Evolutionary conservation across 2,113 vertebrate genomes (phyloP).

Genomic region (Chloroceryle aenea): DNA sequence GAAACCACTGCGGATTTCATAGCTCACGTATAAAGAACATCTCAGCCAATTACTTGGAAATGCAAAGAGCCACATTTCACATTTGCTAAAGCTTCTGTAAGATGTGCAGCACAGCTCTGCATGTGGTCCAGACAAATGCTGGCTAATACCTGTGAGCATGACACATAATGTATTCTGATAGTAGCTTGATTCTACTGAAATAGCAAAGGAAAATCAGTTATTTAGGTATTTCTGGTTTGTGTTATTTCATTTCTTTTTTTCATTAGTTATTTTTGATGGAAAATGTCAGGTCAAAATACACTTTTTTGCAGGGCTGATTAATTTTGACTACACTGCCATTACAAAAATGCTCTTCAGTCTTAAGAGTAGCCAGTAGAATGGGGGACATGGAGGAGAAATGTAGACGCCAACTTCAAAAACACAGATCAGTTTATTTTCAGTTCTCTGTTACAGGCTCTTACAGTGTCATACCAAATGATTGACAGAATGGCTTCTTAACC

Average conservation of each 20-base stretch:
- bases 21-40: neutral
- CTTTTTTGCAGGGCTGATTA: neutral
- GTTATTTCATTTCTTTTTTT: neutral
- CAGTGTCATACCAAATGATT: neutral
- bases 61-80: neutral
- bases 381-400: neutral
- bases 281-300: neutral
- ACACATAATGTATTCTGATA: neutral
- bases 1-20: neutral
- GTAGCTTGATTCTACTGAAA: neutral
- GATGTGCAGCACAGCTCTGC: neutral
- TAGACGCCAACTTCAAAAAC: neutral
- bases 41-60: neutral
- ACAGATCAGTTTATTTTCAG: neutral
- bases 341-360: neutral
- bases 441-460: neutral
- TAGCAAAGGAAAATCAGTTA: neutral
- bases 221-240: neutral
- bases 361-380: neutral
- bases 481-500: neutral
- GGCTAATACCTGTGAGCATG: neutral
- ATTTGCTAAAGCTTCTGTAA: neutral
- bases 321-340: neutral
- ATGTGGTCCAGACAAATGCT: neutral
- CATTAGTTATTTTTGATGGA: neutral